These are phyloP conservation scores for Erynnis tages DNA, from an alignment of 2,888 invertebrate genomes.

Conservation along the genomic window DNA sequence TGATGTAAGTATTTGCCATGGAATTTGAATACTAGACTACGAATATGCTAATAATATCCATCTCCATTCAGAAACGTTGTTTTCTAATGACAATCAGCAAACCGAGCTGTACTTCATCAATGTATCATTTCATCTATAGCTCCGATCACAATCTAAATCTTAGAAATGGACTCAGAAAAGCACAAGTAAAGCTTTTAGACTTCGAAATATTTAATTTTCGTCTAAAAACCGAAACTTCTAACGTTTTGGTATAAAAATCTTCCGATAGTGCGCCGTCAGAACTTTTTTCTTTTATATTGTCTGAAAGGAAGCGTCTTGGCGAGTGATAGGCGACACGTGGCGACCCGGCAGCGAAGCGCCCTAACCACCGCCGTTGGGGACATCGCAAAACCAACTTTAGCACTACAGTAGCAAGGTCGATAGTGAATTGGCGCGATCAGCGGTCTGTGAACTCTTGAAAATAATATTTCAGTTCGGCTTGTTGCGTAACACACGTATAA, in stretches of 20 bases:
- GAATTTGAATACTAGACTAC: too few relatives aligned
- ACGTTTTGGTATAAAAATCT: conserved; percentile 21
- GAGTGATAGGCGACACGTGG: conserved; percentile 81
- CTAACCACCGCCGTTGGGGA: conserved; percentile 40
- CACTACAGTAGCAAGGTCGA: conserved; percentile 47
- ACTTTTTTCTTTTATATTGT: conserved; percentile 51
- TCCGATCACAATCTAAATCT: too few relatives aligned
- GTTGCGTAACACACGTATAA: conserved; percentile 76
- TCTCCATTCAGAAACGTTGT: too few relatives aligned
- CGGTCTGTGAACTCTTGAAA: conserved; percentile 77
- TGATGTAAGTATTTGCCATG: too few relatives aligned
- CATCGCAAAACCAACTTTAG: conserved; percentile 60
- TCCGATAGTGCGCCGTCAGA: conserved; percentile 19
- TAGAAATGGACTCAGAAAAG: too few relatives aligned
- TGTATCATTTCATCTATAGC: too few relatives aligned
- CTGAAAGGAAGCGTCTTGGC: conserved; percentile 73
- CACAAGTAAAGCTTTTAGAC: too few relatives aligned
- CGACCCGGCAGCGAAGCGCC: conserved; percentile 50
- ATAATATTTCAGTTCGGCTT: conserved; percentile 75
- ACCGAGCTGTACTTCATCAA: too few relatives aligned
- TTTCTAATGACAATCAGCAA: too few relatives aligned
- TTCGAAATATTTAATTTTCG: conserved; percentile 1
- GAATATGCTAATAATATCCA: too few relatives aligned
- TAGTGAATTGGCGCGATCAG: conserved; percentile 40
- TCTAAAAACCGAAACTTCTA: conserved; percentile 28